Evolutionary conservation across 92 coral and sea anemone genomes (phyloP), one percentile per base, ranked within the genome.

Genomic region (Hydrozoanthus gracilis): DNA sequence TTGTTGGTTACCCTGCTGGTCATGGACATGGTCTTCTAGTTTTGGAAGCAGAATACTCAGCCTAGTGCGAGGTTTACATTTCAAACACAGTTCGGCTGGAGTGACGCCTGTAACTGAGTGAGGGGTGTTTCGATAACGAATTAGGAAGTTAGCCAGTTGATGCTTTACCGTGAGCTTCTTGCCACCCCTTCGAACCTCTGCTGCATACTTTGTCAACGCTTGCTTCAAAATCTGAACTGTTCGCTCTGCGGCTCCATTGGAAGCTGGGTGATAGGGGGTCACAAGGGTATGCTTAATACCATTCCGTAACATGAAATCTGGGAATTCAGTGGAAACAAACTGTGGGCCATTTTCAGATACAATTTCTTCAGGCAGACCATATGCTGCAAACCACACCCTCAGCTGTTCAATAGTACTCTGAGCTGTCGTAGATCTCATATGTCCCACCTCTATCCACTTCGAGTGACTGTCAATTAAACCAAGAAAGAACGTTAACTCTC

Each of bases 381-480:
- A 82, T 5, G 83, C 91, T 58, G 86, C 88, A 82, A 92, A 86
- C 87, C 91, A 74, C 18, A 76, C 47, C 50, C 83, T 84, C 84
- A 77, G 56, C 73, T 88, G 85, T 35, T 90, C 86, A 87, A 83
- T 90, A 35, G 88, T 90, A 82, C 89, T 87, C 35, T 83, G 64
- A 67, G 83, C 70, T 46, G 92, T 89, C 11, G 91, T 84, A 2
- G 89, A 91, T 56, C 45, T 51, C 77, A 80, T 88, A n/a, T 86
- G 86, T 73, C 73, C 67, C 54, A 84, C 91, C 82, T 88, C 91
- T 44, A 89, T 90, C 87, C 91, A 92, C 94, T 92, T 88, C 46
- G 90, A 92, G 66, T 92, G 94, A 86, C 88, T 90, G 86, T 92
- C 94, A 49, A 86, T 90, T 46, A 86, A 56, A 5, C 82, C 77